A percentile compares a stretch with the other conserved stretches of the same genome.
phyloP scores from a whole-genome alignment of 2,797 vertebrate species.

The Pantherophis alleghaniensis region DNA sequence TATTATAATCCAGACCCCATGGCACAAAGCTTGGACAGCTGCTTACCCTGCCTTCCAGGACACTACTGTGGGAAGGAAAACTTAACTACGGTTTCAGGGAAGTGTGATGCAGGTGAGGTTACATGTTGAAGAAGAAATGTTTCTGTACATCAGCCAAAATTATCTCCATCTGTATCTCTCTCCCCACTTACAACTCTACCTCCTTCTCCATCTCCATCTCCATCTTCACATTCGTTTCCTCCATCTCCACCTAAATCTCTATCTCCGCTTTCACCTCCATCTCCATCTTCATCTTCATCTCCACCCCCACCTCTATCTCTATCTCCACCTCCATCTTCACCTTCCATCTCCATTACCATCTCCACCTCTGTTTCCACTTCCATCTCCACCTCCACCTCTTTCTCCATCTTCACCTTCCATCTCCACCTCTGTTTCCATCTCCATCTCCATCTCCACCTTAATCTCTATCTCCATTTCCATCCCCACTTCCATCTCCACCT shows the following conservation, averaged over 20 bases:
- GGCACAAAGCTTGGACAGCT: constrained; percentile 93
- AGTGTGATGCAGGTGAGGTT: constrained; percentile 86
- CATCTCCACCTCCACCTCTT: too few relatives aligned
- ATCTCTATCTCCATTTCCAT: too few relatives aligned
- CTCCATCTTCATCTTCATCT: too few relatives aligned
- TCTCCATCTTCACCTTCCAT: too few relatives aligned
- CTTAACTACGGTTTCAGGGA: constrained; percentile 82
- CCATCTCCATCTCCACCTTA: too few relatives aligned
- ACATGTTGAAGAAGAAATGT: not conserved
- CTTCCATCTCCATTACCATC: not conserved
- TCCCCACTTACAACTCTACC: not conserved
- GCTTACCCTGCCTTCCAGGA: constrained; percentile 89
- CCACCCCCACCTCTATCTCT: too few relatives aligned
- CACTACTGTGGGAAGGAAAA: constrained; percentile 90
- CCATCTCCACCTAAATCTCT: not conserved
- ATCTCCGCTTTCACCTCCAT: not conserved
- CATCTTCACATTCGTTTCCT: not conserved
- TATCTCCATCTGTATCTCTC: not conserved
- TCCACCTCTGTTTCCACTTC: too few relatives aligned
- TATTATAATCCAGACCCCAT: constrained; percentile 94
- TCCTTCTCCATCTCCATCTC: not conserved
- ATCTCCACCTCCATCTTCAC: too few relatives aligned
- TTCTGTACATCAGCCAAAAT: not conserved
- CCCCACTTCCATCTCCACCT: too few relatives aligned
- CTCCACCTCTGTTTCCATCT: too few relatives aligned